Evolutionary conservation across 1,140 invertebrate species (phyloP).

Genomic region (Mactra quadrangularis): DNA sequence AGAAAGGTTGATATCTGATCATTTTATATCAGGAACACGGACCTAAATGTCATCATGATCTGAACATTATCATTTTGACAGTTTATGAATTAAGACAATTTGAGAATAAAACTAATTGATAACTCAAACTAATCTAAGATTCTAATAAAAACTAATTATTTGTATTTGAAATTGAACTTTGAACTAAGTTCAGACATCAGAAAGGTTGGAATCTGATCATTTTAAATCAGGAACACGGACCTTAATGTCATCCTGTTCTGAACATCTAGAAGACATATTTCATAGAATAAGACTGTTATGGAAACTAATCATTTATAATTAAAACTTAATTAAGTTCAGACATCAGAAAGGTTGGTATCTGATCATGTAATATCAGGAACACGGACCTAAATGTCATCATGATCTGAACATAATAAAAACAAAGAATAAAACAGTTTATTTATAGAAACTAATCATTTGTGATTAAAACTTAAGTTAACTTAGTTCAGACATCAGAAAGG

Average conservation of each 20-base stretch:
- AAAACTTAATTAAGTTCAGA: too few species aligned
- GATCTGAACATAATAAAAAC: too few species aligned
- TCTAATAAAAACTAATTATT: too few species aligned
- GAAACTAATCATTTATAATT: background rate
- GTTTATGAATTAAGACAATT: too few species aligned
- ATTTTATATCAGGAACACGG: constrained; percentile 51
- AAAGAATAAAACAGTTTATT: too few species aligned
- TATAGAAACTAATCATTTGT: too few species aligned
- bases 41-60: constrained; percentile 48
- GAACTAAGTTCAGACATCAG: constrained; percentile 38
- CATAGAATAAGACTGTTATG: too few species aligned
- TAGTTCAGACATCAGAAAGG: constrained; percentile 44
- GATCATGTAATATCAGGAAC: constrained; percentile 25
- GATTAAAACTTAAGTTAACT: background rate
- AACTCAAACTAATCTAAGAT: too few species aligned
- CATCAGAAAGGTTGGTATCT: constrained; percentile 31
- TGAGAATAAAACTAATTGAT: too few species aligned
- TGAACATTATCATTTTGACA: too few species aligned
- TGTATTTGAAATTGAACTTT: too few species aligned
- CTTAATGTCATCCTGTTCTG: constrained; percentile 10
- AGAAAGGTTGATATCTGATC: constrained; percentile 56
- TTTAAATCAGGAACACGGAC: constrained; percentile 21
- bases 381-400: constrained; percentile 33
- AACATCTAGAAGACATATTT: too few species aligned
- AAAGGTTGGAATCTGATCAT: constrained; percentile 25